phyloP scores from a whole-genome alignment of 2,888 invertebrate genomes.

The Nasonia oneida region DNA sequence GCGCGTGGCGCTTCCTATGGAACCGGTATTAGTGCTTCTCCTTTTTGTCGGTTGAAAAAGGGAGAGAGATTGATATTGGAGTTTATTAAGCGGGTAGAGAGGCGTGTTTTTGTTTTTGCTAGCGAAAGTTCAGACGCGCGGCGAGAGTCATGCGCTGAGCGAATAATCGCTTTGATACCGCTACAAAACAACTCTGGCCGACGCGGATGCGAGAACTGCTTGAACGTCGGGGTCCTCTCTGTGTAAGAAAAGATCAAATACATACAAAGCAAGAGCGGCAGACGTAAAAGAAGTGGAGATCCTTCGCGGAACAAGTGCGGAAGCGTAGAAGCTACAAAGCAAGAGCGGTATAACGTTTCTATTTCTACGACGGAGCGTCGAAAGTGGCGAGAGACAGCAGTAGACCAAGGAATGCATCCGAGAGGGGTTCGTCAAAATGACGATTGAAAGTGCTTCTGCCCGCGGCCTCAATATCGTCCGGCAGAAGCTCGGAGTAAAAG shows the following conservation, averaged over 20 bases:
- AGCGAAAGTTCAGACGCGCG: neutral
- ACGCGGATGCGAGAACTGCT: neutral
- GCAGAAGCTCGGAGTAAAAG: neutral
- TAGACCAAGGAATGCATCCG: neutral
- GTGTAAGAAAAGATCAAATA: neutral
- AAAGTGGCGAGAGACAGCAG: neutral
- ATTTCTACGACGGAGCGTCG: neutral
- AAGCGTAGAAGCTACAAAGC: neutral
- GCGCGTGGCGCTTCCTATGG: neutral
- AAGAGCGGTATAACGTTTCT: neutral
- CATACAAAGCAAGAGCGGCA: neutral
- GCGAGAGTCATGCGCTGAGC: no score
- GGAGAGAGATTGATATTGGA: neutral
- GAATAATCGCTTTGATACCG: no score
- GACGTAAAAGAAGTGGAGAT: neutral
- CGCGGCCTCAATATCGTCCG: neutral
- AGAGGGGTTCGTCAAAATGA: constrained; percentile 41
- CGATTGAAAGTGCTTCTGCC: constrained; percentile 57
- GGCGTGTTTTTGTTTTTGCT: neutral
- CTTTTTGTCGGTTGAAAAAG: neutral
- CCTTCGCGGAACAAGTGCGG: constrained; percentile 9
- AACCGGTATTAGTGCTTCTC: constrained; percentile 6
- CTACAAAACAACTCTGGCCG: neutral
- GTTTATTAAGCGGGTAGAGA: neutral
- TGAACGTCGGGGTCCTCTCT: neutral